phyloP scores from a whole-genome alignment of 1,140 invertebrate species.

The Camponotus floridanus region DNA sequence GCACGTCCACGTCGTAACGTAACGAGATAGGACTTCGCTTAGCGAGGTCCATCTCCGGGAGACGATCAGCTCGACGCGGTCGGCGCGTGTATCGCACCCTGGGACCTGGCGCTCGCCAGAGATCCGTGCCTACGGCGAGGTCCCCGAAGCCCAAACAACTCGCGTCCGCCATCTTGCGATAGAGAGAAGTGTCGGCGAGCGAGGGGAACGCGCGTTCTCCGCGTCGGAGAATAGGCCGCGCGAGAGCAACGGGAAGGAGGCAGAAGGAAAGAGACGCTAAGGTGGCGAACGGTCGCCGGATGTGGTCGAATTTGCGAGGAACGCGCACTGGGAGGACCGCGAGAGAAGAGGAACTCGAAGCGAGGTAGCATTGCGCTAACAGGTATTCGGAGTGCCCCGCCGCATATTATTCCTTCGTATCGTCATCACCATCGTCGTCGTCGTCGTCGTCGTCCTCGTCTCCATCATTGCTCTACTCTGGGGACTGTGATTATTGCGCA shows the following conservation, averaged over 20 bases:
- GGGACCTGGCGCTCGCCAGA: background rate
- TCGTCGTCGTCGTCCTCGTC: constrained; percentile 24
- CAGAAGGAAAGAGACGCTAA: constrained; percentile 33
- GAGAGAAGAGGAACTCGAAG: constrained; percentile 68
- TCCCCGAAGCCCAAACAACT: constrained; percentile 62
- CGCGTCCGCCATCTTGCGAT: constrained; percentile 74
- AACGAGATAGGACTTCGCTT: too few relatives aligned
- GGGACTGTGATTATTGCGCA: constrained; percentile 80
- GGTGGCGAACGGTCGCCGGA: constrained; percentile 81
- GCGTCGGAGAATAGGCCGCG: background rate
- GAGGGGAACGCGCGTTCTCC: constrained; percentile 40
- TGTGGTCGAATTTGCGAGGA: constrained; percentile 76
- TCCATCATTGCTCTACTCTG: constrained; percentile 75
- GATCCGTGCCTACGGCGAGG: constrained; percentile 2
- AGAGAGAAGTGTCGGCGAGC: constrained; percentile 63
- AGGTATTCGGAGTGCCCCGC: constrained; percentile 64
- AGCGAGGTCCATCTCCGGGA: too few relatives aligned
- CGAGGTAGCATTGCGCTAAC: constrained; percentile 78
- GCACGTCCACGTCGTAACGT: too few relatives aligned
- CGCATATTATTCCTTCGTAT: constrained; percentile 23
- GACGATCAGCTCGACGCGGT: too few relatives aligned
- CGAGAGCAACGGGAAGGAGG: background rate
- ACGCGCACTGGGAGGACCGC: constrained; percentile 73
- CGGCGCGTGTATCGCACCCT: too few relatives aligned
- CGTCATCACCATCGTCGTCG: background rate